phyloP scores from a whole-genome alignment of 2,113 vertebrate genomes.

The Passer montanus region DNA sequence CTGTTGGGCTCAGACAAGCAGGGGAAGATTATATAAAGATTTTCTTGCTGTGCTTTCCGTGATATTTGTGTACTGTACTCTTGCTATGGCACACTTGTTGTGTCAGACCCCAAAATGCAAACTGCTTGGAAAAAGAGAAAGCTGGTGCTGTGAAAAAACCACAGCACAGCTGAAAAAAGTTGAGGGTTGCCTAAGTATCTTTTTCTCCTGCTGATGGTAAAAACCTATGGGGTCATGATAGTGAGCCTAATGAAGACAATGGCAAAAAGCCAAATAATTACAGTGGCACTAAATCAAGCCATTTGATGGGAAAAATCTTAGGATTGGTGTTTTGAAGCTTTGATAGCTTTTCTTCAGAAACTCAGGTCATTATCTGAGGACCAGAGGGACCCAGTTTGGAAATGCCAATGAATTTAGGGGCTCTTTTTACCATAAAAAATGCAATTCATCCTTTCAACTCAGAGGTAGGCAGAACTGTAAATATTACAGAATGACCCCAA shows the following conservation, averaged over 20 bases:
- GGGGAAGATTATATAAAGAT: not conserved
- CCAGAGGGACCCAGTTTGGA: not conserved
- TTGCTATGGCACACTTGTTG: not conserved
- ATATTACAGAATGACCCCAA: not conserved
- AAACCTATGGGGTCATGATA: not conserved
- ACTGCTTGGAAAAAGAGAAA: not conserved
- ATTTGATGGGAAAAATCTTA: not conserved
- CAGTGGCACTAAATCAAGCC: not conserved
- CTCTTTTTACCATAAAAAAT: not conserved
- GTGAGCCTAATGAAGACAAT: not conserved
- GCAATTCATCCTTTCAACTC: not conserved
- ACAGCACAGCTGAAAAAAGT: not conserved
- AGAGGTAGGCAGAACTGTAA: not conserved
- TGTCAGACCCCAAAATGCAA: not conserved
- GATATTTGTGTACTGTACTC: not conserved
- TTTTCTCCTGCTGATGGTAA: not conserved
- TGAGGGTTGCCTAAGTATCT: not conserved
- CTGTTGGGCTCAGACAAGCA: not conserved
- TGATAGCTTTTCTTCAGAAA: not conserved
- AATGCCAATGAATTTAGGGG: not conserved
- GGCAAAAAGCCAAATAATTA: not conserved
- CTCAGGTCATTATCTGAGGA: not conserved
- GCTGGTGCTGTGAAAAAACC: not conserved
- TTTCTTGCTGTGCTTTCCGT: not conserved
- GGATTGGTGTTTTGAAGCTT: not conserved